phyloP scores from a whole-genome alignment of 1,140 invertebrate species.

The Plectrocnemia conspersa region DNA sequence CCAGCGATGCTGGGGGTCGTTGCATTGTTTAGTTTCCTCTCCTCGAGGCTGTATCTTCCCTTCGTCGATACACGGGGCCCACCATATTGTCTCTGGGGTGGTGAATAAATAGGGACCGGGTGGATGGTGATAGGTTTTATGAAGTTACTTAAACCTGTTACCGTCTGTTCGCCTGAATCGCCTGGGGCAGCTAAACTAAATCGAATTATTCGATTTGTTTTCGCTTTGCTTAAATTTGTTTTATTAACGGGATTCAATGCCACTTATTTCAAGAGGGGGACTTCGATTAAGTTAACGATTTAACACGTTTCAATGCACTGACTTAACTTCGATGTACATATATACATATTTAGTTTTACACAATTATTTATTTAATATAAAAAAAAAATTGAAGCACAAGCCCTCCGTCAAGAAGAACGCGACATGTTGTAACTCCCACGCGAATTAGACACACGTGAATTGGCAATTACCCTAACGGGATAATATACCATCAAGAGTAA shows the following conservation, averaged over 20 bases:
- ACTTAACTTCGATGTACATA: not conserved
- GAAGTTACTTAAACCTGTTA: constrained; percentile 27
- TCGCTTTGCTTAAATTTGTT: constrained; percentile 35
- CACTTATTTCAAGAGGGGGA: constrained; percentile 12
- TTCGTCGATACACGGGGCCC: constrained; percentile 11
- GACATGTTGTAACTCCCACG: constrained; percentile 4
- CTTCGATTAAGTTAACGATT: not conserved
- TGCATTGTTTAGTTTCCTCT: constrained; percentile 19
- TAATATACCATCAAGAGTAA: not conserved
- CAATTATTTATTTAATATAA: not conserved
- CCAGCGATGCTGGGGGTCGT: not conserved
- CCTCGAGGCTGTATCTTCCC: constrained; percentile 9
- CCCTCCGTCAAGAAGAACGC: too few species aligned
- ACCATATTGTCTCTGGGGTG: constrained; percentile 14
- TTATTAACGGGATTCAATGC: constrained; percentile 28
- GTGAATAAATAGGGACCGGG: not conserved
- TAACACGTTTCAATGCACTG: not conserved
- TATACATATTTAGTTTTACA: not conserved
- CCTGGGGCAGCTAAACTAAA: constrained; percentile 25
- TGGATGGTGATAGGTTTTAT: constrained; percentile 20
- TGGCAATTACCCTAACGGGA: constrained; percentile 7
- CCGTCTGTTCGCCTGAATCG: constrained; percentile 17
- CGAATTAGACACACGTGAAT: constrained; percentile 10
- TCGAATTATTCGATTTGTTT: constrained; percentile 36
- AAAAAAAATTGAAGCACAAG: not conserved